Evolutionary conservation across 2,797 vertebrate species (phyloP).

Genomic region (Paratrypauchen microcephalus): DNA sequence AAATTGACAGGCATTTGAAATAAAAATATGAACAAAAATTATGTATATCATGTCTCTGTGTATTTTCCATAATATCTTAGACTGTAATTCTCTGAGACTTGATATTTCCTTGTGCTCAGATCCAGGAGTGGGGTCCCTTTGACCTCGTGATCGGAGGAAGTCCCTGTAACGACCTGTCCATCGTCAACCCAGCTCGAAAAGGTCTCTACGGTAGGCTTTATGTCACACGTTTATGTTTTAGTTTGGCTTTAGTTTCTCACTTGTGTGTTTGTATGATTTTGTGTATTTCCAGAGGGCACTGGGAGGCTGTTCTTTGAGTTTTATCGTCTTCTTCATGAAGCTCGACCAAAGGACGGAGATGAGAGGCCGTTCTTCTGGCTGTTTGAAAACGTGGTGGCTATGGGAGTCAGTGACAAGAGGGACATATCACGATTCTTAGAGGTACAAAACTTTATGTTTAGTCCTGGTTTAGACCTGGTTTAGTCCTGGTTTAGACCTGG

Average conservation of each 20-base stretch:
- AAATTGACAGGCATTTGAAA: too few species aligned
- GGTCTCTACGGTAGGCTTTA: conserved; percentile 56
- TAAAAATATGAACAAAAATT: too few species aligned
- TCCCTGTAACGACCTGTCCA: conserved; percentile 96
- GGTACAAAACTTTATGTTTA: conserved; percentile 64
- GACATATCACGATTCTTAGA: conserved; percentile 98
- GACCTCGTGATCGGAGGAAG: conserved; percentile 96
- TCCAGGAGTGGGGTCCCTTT: conserved; percentile 96
- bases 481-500: too few species aligned
- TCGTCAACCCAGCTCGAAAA: conserved; percentile 79
- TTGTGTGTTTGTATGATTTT: neutral
- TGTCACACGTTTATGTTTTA: neutral
- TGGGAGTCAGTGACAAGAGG: conserved; percentile 98
- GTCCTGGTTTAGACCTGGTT: neutral
- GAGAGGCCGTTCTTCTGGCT: conserved; percentile 97
- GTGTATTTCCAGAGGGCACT: conserved; percentile 85
- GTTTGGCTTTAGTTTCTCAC: neutral
- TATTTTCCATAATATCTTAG: too few species aligned
- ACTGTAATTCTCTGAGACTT: too few species aligned
- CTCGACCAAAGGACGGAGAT: conserved; percentile 91
- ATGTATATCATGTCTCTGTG: too few species aligned
- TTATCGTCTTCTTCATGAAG: conserved; percentile 95
- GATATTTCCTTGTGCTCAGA: conserved; percentile 67
- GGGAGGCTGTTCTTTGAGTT: conserved; percentile 98
- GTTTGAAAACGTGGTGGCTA: conserved; percentile 97